Conservation (phyloP, 2,888 invertebrate genomes). For the Leptopilina syphax region DNA sequence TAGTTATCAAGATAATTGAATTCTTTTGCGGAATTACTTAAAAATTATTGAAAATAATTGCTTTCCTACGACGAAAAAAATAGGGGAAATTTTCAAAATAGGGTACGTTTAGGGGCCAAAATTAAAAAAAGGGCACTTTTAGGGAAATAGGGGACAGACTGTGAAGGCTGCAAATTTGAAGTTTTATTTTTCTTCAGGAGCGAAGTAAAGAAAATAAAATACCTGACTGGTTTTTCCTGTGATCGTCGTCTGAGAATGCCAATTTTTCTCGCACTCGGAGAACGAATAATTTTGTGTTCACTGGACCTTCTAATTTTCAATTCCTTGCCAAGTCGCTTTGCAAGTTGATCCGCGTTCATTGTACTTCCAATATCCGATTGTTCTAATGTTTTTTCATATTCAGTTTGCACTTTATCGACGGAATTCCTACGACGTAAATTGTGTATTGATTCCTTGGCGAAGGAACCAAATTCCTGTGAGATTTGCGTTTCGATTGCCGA, state of each 20-base stretch:
- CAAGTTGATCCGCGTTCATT: constrained; percentile 84
- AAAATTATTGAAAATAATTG: no score
- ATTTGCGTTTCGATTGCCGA: constrained; percentile 85
- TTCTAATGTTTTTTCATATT: constrained; percentile 85
- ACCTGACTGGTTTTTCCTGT: constrained; percentile 78
- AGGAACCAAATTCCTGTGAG: constrained; percentile 81
- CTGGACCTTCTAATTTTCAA: constrained; percentile 85
- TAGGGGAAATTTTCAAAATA: no score
- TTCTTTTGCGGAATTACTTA: no score
- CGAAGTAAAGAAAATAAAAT: constrained; percentile 39
- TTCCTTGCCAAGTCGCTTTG: constrained; percentile 84
- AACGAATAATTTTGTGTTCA: constrained; percentile 85
- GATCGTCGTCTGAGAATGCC: constrained; percentile 86
- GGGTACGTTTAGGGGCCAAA: no score
- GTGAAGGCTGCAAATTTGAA: no score
- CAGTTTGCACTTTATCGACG: constrained; percentile 83
- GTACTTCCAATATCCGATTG: constrained; percentile 83
- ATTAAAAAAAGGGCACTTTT: no score
- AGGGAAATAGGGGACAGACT: no score
- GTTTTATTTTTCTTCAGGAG: no score
- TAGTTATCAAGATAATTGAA: no score
- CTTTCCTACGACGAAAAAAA: no score
- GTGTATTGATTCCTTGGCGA: constrained; percentile 67
- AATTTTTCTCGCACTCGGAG: constrained; percentile 90
- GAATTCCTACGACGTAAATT: constrained; percentile 76